Conservation (phyloP, 2,888 invertebrate genomes). For the Crepidodera aurea region DNA sequence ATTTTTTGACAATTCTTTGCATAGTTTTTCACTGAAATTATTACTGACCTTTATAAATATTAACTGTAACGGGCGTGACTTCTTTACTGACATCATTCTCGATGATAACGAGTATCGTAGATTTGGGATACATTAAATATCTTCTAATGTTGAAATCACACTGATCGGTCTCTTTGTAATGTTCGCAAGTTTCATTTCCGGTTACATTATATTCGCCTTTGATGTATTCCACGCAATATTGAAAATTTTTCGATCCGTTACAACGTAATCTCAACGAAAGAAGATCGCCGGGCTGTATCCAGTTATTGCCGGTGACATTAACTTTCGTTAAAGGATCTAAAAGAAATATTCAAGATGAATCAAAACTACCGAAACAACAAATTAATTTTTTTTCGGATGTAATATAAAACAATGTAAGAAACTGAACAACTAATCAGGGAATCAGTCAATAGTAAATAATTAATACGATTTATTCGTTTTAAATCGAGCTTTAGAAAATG, state of each 20-base stretch:
- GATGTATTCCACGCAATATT: slow-evolving; percentile 73
- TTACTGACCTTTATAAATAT: slow-evolving; percentile 80
- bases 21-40: too few species aligned
- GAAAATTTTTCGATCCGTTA: slow-evolving; percentile 76
- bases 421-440: too few species aligned
- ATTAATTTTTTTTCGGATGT: too few species aligned
- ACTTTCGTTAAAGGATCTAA: slow-evolving; percentile 77
- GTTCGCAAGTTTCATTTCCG: slow-evolving; percentile 77
- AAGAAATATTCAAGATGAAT: slow-evolving; percentile 26
- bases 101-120: slow-evolving; percentile 81
- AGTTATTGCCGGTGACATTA: slow-evolving; percentile 77
- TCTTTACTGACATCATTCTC: slow-evolving; percentile 78
- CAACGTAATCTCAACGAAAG: slow-evolving; percentile 76
- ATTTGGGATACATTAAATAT: slow-evolving; percentile 68
- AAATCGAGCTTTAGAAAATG: too few species aligned
- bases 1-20: too few species aligned
- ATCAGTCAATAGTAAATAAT: too few species aligned
- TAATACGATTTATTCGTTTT: too few species aligned
- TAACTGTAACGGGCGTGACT: slow-evolving; percentile 76
- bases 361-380: too few species aligned
- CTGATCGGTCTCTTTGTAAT: slow-evolving; percentile 55
- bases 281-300: slow-evolving; percentile 84
- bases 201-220: slow-evolving; percentile 74
- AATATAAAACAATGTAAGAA: too few species aligned
- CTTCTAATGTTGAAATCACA: slow-evolving; percentile 73